Conservation (phyloP, 2,797 vertebrate genomes). For the Limnodromus scolopaceus region DNA sequence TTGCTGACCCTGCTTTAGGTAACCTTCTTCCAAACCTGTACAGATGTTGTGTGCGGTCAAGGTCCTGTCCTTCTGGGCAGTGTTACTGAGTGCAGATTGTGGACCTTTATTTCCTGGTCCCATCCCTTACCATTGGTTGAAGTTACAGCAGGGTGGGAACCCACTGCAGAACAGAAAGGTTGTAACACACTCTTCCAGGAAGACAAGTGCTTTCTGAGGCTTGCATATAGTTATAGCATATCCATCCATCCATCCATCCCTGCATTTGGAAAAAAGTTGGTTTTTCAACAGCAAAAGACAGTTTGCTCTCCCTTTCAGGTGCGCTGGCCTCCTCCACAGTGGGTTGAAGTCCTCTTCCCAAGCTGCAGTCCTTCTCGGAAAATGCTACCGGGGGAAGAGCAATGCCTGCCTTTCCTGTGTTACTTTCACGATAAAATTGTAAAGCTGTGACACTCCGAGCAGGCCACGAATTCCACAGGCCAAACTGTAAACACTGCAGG, state of each 20-base stretch:
- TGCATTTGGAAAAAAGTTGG: background rate
- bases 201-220: background rate
- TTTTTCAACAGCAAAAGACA: background rate
- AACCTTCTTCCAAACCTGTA: background rate
- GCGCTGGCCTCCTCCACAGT: background rate
- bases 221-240: background rate
- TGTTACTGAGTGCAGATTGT: background rate
- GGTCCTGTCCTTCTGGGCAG: background rate
- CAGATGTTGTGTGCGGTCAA: fast-evolving
- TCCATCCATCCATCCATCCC: background rate
- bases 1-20: background rate
- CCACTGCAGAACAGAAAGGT: background rate
- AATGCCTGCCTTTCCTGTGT: background rate
- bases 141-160: background rate
- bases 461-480: background rate
- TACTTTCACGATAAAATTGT: background rate
- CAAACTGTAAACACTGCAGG: conserved; percentile 28
- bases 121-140: background rate
- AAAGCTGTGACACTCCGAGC: background rate
- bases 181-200: background rate
- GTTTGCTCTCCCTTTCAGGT: background rate
- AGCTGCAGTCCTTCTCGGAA: background rate
- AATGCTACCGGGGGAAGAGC: background rate
- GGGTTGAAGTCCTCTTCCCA: background rate
- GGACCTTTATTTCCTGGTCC: background rate